These are phyloP conservation scores for Leptobrachium leishanense DNA, from an alignment of 2,113 vertebrate species.

Conservation along the genomic window DNA sequence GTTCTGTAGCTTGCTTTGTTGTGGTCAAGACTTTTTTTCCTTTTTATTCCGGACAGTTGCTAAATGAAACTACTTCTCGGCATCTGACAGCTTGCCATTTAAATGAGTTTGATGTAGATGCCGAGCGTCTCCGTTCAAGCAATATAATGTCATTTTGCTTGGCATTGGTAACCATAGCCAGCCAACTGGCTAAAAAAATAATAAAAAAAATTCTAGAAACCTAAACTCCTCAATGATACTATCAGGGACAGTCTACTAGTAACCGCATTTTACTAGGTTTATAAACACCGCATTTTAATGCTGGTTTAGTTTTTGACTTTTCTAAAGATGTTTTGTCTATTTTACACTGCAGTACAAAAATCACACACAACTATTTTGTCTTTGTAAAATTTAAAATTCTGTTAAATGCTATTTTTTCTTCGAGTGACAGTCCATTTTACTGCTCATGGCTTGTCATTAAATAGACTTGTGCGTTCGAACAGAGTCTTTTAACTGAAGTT, in stretches of 20 bases:
- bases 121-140: slow-evolving; percentile 54
- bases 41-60: not conserved
- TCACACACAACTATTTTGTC: slow-evolving; percentile 7
- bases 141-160: slow-evolving; percentile 51
- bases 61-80: not conserved
- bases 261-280: slow-evolving; percentile 75
- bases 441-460: slow-evolving; percentile 59
- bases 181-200: slow-evolving; percentile 66
- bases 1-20: not conserved
- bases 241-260: slow-evolving; percentile 84
- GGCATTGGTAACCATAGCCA: slow-evolving; percentile 65
- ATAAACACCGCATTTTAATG: slow-evolving; percentile 73
- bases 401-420: slow-evolving; percentile 52
- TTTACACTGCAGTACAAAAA: slow-evolving; percentile 8
- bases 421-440: slow-evolving; percentile 74
- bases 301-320: slow-evolving; percentile 72
- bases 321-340: slow-evolving; percentile 34
- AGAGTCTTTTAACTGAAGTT: slow-evolving; percentile 65
- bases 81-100: not conserved
- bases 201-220: slow-evolving; percentile 54
- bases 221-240: slow-evolving; percentile 76
- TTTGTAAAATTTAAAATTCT: slow-evolving; percentile 9
- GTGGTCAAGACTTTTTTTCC: not conserved
- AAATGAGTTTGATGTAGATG: not conserved
- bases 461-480: not conserved